A percentile compares a stretch with the other conserved stretches of the same genome.
Conservation (phyloP, 2,888 invertebrate species). For the Lypha dubia region DNA sequence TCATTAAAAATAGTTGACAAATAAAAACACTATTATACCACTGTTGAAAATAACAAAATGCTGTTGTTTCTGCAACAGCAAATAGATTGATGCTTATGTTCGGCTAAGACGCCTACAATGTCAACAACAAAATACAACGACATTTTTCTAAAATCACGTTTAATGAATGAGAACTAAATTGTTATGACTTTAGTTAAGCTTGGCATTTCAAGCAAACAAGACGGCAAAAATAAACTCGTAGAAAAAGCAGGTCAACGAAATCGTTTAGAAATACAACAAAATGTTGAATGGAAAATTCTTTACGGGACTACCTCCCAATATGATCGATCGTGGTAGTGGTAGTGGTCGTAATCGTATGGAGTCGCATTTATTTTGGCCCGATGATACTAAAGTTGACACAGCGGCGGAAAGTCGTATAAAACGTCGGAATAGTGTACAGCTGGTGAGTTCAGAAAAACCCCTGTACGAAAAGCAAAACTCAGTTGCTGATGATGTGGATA, state of each 20-base stretch:
- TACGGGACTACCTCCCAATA: conserved; percentile 82
- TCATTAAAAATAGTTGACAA: neutral
- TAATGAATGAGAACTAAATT: conserved; percentile 63
- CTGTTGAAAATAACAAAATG: conserved; percentile 51
- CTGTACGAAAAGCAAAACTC: conserved; percentile 63
- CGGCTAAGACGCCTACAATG: conserved; percentile 67
- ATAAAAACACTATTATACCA: conserved; percentile 8
- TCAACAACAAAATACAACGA: conserved; percentile 65
- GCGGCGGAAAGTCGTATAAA: conserved; percentile 77
- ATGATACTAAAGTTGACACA: conserved; percentile 79
- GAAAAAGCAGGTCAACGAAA: conserved; percentile 5
- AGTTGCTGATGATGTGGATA: conserved; percentile 76
- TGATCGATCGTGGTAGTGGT: conserved; percentile 79
- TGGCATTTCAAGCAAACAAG: conserved; percentile 53
- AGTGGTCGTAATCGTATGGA: conserved; percentile 78
- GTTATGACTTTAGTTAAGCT: conserved; percentile 64
- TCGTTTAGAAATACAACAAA: conserved; percentile 35
- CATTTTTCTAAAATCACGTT: conserved; percentile 63
- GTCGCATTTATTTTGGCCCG: conserved; percentile 83
- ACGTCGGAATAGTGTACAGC: conserved; percentile 77
- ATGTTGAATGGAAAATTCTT: conserved; percentile 83
- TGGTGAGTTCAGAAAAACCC: conserved; percentile 67
- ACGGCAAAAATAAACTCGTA: conserved; percentile 23
- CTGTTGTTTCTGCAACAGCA: conserved; percentile 23
- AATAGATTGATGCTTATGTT: conserved; percentile 38